Evolutionary conservation across 92 coral and sea anemone species (phyloP).

Genomic region (Parazoanthus darwini): DNA sequence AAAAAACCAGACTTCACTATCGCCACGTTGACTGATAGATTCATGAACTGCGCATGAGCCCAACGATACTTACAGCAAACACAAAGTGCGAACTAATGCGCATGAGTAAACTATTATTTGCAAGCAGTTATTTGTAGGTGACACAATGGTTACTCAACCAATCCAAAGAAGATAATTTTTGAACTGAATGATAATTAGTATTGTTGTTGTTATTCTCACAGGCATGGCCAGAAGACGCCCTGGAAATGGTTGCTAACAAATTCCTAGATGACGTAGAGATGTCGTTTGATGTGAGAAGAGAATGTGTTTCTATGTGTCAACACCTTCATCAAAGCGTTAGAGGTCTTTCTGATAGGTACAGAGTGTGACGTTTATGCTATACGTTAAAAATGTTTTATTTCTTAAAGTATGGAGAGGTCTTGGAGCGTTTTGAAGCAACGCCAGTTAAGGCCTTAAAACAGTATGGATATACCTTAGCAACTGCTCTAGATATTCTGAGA

Average conservation of each 20-base stretch:
- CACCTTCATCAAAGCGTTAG: conserved; percentile 93
- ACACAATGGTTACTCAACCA: no score
- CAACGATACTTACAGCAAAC: no score
- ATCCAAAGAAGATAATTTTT: no score
- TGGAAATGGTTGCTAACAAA: conserved; percentile 98
- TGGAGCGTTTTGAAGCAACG: not conserved
- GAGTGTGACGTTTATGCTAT: not conserved
- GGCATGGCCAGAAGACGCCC: conserved; percentile 99
- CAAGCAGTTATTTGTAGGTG: no score
- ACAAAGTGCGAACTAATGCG: no score
- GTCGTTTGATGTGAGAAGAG: conserved; percentile 80
- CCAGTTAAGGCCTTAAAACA: not conserved
- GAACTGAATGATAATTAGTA: no score
- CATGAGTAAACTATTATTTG: no score
- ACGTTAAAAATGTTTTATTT: not conserved
- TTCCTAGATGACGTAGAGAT: conserved; percentile 97
- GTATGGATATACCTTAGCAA: no score
- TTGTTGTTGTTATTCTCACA: not conserved
- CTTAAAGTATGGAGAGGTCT: not conserved
- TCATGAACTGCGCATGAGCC: no score
- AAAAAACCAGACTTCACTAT: no score
- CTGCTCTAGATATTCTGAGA: no score
- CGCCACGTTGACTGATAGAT: no score
- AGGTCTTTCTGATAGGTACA: conserved; percentile 84
- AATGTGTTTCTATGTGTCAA: conserved; percentile 89